Percentiles rank a stretch among this genome's conserved stretches.
These are phyloP conservation scores for Halichondria panicea DNA, from an alignment of 37 sponge, comb jelly and placozoan genomes.

Conservation along the genomic window DNA sequence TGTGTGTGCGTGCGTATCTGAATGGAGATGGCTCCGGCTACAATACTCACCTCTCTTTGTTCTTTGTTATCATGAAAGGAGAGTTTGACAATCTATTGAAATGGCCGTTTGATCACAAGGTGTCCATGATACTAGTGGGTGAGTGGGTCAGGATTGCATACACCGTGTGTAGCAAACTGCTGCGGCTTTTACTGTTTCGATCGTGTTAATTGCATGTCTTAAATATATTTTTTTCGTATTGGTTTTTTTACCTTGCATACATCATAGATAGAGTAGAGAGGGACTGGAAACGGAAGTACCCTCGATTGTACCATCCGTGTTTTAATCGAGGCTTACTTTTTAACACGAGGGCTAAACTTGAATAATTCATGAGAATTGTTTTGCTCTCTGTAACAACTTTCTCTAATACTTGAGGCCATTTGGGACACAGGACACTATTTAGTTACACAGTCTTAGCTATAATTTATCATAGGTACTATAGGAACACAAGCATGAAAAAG, in stretches of 20 bases:
- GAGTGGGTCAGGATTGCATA: too few species aligned
- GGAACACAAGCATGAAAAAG: too few species aligned
- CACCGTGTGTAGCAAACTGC: not conserved
- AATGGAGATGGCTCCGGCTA: constrained; percentile 85
- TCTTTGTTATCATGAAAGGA: constrained; percentile 85
- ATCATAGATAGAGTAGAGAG: not conserved
- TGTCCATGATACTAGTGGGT: constrained; percentile 76
- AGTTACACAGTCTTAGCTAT: too few species aligned
- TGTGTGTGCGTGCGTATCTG: constrained; percentile 79
- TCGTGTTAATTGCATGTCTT: not conserved
- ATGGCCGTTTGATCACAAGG: constrained; percentile 86
- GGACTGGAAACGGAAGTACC: too few species aligned
- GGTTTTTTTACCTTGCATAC: not conserved
- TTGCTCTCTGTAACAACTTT: too few species aligned
- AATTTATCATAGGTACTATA: too few species aligned
- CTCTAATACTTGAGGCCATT: too few species aligned
- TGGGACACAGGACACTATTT: too few species aligned
- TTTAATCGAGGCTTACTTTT: too few species aligned
- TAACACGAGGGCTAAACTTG: too few species aligned
- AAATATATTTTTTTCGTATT: not conserved
- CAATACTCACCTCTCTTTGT: constrained; percentile 68
- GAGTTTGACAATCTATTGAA: constrained; percentile 74
- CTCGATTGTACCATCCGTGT: too few species aligned
- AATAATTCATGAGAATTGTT: too few species aligned
- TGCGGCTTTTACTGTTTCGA: not conserved